Base-by-base conservation (phyloP, 1,140 invertebrate species). In the Philopotamus ludificatus region DNA sequence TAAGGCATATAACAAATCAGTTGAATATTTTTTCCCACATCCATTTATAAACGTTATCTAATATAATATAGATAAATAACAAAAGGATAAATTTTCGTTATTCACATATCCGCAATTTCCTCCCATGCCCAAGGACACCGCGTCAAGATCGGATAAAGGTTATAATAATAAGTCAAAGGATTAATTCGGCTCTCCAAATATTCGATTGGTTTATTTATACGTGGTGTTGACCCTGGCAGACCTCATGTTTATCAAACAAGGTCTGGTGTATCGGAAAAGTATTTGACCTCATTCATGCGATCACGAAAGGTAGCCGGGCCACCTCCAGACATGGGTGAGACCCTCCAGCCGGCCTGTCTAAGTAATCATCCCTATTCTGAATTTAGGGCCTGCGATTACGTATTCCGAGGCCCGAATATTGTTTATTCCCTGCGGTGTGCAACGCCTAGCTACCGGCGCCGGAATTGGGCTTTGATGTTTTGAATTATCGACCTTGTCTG, bases 231-330 rank as follows among this genome's bases (percentile, higher is more conserved):
- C 28, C 28, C 28, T 34, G 28, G 28, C 12, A 12, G 12, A 12
- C 28, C 12, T 34, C 12, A 34, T 12, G 28, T 7, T 34, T 4
- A 34, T 34, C 12, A 34, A 7, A 41, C 42, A 28, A 60, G 16
- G 15, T 21, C 57, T 60, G 44, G 20, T 59, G 15, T 45, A 42
- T 41, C n/a, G 3, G 34, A 41, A 47, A 39, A 34, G 39, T 10
- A 20, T 60, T 47, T 60, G 57, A 60, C 57, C 57, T 41, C 21
- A 28, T 60, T 60, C 55, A 3, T 22, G 39, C 55, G n/a, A 57
- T 44, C 57, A 39, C 21, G 20, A 25, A 23, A 25, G 8, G 3
- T 41, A 10, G 22, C 41, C 10, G 20, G 3, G n/a, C 10, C 23
- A 45, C 44, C n/a, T 45, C 20, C 20, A 15, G 10, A 53, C 23